These are phyloP conservation scores for Leptogaster cylindrica DNA, from an alignment of 2,888 invertebrate genomes.

Conservation along the genomic window DNA sequence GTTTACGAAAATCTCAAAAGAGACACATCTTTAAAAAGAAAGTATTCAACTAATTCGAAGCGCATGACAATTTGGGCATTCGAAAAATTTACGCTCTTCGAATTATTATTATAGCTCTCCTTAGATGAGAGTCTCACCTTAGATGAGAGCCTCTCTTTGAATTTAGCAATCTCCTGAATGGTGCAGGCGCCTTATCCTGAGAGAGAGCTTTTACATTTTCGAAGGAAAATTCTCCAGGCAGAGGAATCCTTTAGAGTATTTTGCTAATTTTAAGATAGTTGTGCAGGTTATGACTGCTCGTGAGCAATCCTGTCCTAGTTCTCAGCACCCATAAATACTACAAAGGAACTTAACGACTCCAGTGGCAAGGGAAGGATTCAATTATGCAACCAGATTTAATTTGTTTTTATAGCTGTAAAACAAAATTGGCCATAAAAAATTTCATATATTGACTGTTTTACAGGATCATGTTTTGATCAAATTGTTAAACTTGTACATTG, in stretches of 20 bases:
- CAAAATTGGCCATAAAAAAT: too few relatives aligned
- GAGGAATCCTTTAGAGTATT: neutral
- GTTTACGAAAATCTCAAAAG: slow-evolving; percentile 28
- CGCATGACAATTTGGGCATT: slow-evolving; percentile 12
- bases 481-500: too few relatives aligned
- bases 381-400: slow-evolving; percentile 4
- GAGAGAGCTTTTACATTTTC: too few relatives aligned
- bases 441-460: too few relatives aligned
- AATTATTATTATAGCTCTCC: neutral
- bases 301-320: neutral
- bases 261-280: neutral
- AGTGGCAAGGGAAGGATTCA: neutral
- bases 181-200: too few relatives aligned
- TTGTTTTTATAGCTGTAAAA: too few relatives aligned
- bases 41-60: neutral
- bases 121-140: neutral
- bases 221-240: too few relatives aligned
- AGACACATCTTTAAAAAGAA: neutral
- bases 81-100: neutral
- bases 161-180: neutral
- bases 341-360: neutral
- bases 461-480: too few relatives aligned
- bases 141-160: neutral
- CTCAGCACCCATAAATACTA: neutral
- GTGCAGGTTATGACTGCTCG: neutral